phyloP scores from a whole-genome alignment of 2,113 vertebrate genomes.

The Campylomormyrus tamandua region DNA sequence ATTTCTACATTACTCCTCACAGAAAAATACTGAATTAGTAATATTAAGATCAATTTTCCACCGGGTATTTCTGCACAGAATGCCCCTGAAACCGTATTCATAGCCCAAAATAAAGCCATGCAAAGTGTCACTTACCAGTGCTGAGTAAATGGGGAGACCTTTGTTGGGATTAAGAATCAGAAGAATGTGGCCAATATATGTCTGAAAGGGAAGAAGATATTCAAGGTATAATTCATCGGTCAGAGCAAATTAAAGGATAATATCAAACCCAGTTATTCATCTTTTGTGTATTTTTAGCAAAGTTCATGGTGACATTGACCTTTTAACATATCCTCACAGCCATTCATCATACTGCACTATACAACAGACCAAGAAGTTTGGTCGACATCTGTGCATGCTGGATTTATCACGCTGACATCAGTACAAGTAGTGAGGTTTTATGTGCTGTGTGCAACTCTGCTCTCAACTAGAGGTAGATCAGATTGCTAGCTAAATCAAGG shows the following conservation, averaged over 20 bases:
- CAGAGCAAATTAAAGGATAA: background rate
- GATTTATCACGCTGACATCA: background rate
- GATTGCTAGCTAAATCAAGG: background rate
- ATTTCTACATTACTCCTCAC: conserved; percentile 44
- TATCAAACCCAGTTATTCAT: background rate
- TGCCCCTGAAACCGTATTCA: background rate
- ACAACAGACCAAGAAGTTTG: background rate
- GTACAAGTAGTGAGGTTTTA: background rate
- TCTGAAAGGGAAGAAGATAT: conserved; percentile 59
- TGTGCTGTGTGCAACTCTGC: background rate
- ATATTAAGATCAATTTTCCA: conserved; percentile 44
- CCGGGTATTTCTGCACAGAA: background rate
- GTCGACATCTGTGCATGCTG: background rate
- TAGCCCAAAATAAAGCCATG: background rate
- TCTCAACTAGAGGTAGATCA: background rate
- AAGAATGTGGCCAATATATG: conserved; percentile 87
- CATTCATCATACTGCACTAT: background rate
- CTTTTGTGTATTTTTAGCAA: background rate
- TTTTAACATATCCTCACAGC: background rate
- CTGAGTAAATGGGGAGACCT: conserved; percentile 88
- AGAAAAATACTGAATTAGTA: conserved; percentile 60
- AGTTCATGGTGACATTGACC: background rate
- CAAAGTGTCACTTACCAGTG: conserved; percentile 67
- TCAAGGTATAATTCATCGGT: background rate
- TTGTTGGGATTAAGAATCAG: conserved; percentile 92